Percentiles rank a stretch among this genome's conserved stretches.
These are phyloP conservation scores for Phyllotreta striolata DNA, from an alignment of 2,888 invertebrate species.

Conservation along the genomic window DNA sequence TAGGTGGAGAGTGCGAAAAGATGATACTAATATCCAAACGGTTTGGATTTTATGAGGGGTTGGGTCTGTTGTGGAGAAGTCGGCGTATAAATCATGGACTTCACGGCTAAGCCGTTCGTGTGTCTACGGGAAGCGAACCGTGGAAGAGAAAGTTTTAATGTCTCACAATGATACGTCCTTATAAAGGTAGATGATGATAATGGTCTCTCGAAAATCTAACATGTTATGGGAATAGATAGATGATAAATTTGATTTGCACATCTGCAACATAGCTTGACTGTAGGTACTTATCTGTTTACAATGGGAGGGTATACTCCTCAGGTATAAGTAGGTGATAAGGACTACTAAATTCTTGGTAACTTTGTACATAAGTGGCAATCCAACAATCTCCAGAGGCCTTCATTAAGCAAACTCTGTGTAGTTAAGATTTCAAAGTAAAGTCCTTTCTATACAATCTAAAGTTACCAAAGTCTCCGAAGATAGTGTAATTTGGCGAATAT, in stretches of 20 bases:
- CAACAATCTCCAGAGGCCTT: not conserved
- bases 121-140: conserved; percentile 11
- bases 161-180: conserved; percentile 7
- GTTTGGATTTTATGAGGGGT: conserved; percentile 47
- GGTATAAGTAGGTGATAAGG: not conserved
- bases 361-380: not conserved
- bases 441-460: not conserved
- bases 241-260: not conserved
- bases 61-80: conserved; percentile 35
- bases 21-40: conserved; percentile 54
- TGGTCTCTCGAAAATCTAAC: not conserved
- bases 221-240: too few relatives aligned
- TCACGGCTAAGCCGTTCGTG: conserved; percentile 10
- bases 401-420: conserved; percentile 2
- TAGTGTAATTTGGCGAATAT: conserved; percentile 5
- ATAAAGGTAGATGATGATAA: not conserved
- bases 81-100: conserved; percentile 33
- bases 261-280: not conserved
- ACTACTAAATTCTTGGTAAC: conserved; percentile 8
- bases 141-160: conserved; percentile 17
- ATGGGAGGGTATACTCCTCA: too few relatives aligned
- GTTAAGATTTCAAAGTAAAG: not conserved
- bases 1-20: conserved; percentile 52
- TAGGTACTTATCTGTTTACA: too few relatives aligned
- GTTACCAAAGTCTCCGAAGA: conserved; percentile 1